These are phyloP conservation scores for Andricus grossulariae DNA, from an alignment of 1,140 invertebrate species.

Conservation along the genomic window DNA sequence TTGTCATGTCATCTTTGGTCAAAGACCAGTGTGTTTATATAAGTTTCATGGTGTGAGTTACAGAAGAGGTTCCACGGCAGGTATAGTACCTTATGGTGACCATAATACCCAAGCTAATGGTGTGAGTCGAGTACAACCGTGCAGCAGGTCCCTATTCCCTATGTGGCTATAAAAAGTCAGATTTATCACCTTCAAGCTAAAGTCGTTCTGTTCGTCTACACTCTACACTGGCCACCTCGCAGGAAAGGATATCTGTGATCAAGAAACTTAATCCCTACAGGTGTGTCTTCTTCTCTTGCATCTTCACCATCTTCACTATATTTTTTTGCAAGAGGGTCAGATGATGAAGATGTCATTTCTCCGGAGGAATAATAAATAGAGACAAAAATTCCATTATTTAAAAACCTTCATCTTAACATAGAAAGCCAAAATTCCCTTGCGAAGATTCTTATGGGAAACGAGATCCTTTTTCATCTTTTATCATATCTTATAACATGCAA, in stretches of 20 bases:
- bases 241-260: conserved; percentile 18
- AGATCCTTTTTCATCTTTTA: too few relatives aligned
- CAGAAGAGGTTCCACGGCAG: too few relatives aligned
- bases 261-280: conserved; percentile 15
- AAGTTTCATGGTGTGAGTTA: too few relatives aligned
- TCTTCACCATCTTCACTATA: not conserved
- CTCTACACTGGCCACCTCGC: not conserved
- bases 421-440: too few relatives aligned
- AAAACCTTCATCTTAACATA: not conserved
- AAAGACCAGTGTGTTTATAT: too few relatives aligned
- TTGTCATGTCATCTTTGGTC: too few relatives aligned
- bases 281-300: conserved; percentile 15
- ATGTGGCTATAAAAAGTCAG: conserved; percentile 11
- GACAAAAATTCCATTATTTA: not conserved
- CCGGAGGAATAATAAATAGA: not conserved
- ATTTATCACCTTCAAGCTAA: conserved; percentile 28
- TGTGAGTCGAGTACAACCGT: not conserved
- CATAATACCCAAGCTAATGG: conserved; percentile 1
- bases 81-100: not conserved
- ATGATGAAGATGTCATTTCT: conserved; percentile 17
- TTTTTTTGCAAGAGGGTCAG: not conserved
- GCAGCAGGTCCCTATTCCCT: conserved; percentile 10
- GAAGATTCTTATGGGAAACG: too few relatives aligned
- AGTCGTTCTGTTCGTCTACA: conserved; percentile 8
- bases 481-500: too few relatives aligned